Conservation (phyloP, 2,113 vertebrate genomes). For the Rostratula benghalensis region DNA sequence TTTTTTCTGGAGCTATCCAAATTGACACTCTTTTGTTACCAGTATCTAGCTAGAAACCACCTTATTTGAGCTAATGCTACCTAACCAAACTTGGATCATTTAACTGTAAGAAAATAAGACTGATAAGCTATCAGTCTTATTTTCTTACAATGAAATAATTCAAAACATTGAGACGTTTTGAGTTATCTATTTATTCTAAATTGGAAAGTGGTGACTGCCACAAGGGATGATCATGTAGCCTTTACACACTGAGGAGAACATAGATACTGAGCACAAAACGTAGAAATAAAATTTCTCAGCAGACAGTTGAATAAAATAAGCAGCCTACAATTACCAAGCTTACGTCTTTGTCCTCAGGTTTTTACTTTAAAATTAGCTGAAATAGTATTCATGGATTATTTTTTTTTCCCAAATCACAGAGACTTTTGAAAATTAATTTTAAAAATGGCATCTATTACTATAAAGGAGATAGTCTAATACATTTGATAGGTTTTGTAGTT, state of each 20-base stretch:
- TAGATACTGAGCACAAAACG: background rate
- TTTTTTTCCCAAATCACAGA: background rate
- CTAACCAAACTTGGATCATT: background rate
- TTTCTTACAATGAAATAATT: no score
- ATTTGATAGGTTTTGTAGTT: background rate
- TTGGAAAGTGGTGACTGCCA: background rate
- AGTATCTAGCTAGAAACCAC: background rate
- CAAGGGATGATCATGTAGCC: background rate
- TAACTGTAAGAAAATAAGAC: background rate
- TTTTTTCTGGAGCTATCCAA: background rate
- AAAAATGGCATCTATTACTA: background rate
- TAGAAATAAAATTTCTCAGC: background rate
- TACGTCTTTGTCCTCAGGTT: background rate
- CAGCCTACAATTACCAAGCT: background rate
- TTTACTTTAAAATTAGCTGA: background rate
- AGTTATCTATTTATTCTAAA: background rate
- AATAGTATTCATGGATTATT: background rate
- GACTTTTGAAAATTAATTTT: background rate
- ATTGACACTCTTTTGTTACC: background rate
- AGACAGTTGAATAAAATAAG: background rate
- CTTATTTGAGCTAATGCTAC: background rate
- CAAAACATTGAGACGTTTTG: background rate
- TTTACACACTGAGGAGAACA: rapidly evolving
- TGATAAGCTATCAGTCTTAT: no score
- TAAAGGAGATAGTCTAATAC: background rate